Base-by-base conservation (phyloP, 2,797 vertebrate species). In the Chaenodraco wilsoni region DNA sequence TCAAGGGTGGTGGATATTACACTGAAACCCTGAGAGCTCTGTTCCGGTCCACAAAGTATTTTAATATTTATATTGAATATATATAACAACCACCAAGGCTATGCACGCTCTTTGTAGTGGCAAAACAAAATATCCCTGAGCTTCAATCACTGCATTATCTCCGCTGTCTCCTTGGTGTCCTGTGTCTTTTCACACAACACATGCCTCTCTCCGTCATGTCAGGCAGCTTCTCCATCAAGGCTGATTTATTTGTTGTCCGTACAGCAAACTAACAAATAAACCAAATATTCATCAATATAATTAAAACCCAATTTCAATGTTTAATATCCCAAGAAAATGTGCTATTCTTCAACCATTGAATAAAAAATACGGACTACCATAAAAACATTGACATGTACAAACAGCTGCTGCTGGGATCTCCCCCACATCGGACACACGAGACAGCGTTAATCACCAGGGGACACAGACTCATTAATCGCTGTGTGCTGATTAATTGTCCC, bases 391-490 rank as follows among this genome's bases (percentile, higher is more conserved):
- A 82, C 75, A 74, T 81, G 27, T 88, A 84, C 86, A 91, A 90
- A 92, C 91, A 93, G 90, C 84, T 92, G 92, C 84, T 88, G 61
- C 74, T 27, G 64, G 82, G 84, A 81, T 87, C 84, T 76, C 82
- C 76, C 63, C 74, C 60, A 76, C 78, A 58, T 68, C 74, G 84
- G 88, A 92, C 88, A 89, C 87, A 90, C 48, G 81, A 88, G 87
- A 90, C 87, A 76, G 87, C 85, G 93, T 92, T 87, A 92, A 93
- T 92, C 93, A 91, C 84, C 86, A 46, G 48, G 89, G 86, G 90
- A 92, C 84, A 74, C 62, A 64, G 75, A 86, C 78, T 91, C 90
- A 88, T 94, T 94, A 92, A 92, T 92, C 83, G 88, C 91, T 83
- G 84, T 74, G 82, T 84, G 89, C 83, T 90, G 84, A 93, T 89